Evolutionary conservation across 2,888 invertebrate genomes (phyloP), one percentile per base, ranked within the genome.

Genomic region (Hirtodrosophila histrioides): DNA sequence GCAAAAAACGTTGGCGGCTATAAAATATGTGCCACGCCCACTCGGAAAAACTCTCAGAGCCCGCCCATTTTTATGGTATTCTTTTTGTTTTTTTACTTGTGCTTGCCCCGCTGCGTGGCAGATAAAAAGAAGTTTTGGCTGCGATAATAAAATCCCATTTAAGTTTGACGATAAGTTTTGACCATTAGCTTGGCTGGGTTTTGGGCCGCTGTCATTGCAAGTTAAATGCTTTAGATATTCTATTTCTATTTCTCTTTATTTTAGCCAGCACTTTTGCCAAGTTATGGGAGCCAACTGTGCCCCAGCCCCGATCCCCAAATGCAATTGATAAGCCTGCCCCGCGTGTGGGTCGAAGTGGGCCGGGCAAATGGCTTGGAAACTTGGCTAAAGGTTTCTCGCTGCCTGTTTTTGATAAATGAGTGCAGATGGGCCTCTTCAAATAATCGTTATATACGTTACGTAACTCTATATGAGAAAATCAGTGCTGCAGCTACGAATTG

Each of bases 111-210:
- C 65, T 45, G 70, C 51, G 55, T 65, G 50, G 57, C 65, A 65
- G 75, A 71, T 75, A 58, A 80, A 73, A 75, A 67, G 72, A 87
- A 86, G 81, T 87, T 84, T 81, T 82, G 79, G 72, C 87, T 74
- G 65, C 84, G 84, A 84, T 84, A 84, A 87, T 87, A 84, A 84
- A 84, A 84, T 84, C 84, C 82, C 87, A 84, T 84, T 84, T 85
- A 84, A 84, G 84, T 84, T 84, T 78, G 86, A 71, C 87, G 86
- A 82, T 84, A 84, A 84, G 83, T 84, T 82, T 74, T 78, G 86
- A 78, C 83, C 83, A 83, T 83, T 83, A 83, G 86, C 66, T 60
- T n/a, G n/a, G 69, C 64, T 65, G 58, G 69, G 49, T 65, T 64
- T 40, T 64, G 57, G 53, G 67, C 29, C 11, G 60, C 84, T 81